A percentile compares a stretch with the other conserved stretches of the same genome.
phyloP scores from a whole-genome alignment of 2,113 vertebrate genomes.

The Rhea pennata region DNA sequence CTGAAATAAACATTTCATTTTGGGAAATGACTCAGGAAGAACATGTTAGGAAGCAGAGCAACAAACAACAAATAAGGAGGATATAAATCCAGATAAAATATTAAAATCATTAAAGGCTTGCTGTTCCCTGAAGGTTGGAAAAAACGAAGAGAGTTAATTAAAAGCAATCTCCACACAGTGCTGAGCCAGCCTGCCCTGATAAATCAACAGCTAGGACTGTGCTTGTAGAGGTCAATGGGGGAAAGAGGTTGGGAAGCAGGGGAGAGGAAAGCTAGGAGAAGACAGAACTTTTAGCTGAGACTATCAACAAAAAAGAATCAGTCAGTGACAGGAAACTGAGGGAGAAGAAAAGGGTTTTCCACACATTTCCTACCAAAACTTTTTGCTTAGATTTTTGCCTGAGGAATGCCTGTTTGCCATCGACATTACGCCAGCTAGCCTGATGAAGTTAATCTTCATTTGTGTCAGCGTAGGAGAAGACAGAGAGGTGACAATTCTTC shows the following conservation, averaged over 20 bases:
- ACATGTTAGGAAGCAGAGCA: conserved; percentile 64
- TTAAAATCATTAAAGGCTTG: conserved; percentile 82
- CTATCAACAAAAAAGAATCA: background rate
- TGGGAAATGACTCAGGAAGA: conserved; percentile 61
- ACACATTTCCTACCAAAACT: background rate
- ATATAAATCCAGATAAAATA: conserved; percentile 83
- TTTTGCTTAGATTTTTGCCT: background rate
- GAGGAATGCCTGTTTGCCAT: background rate
- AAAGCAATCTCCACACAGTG: conserved; percentile 80
- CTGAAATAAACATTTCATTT: conserved; percentile 49
- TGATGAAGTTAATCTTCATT: background rate
- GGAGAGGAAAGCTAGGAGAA: background rate
- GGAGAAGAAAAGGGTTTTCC: background rate
- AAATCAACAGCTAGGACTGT: conserved; percentile 77
- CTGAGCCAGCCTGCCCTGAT: conserved; percentile 78
- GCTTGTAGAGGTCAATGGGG: conserved; percentile 65
- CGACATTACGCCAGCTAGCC: background rate
- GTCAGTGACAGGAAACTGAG: conserved; percentile 28
- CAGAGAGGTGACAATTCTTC: background rate
- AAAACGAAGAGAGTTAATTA: conserved; percentile 83
- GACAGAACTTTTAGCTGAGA: conserved; percentile 18
- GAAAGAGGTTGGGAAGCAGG: conserved; percentile 32
- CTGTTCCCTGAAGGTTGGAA: conserved; percentile 80
- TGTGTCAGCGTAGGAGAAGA: background rate
- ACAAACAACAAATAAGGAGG: conserved; percentile 74